These are phyloP conservation scores for Ammodytes dubius DNA, from an alignment of 2,113 vertebrate species.

Conservation along the genomic window DNA sequence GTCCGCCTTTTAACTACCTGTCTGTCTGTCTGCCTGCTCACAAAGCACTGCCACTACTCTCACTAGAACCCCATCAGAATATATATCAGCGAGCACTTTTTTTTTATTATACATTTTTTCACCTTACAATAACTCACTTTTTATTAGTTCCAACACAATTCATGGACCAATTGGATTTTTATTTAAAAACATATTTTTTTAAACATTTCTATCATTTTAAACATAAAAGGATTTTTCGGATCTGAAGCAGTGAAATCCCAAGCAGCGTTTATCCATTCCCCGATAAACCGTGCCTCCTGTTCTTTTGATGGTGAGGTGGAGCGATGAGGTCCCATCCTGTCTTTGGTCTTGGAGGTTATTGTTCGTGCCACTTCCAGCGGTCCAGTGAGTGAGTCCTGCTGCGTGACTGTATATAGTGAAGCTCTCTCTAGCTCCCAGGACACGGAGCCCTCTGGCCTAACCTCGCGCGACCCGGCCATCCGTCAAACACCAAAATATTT, in stretches of 20 bases:
- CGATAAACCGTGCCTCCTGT: slow-evolving; percentile 21
- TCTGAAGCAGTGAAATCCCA: slow-evolving; percentile 7
- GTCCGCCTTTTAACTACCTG: neutral
- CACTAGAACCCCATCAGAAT: slow-evolving; percentile 25
- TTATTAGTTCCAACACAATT: slow-evolving; percentile 15
- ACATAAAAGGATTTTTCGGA: neutral
- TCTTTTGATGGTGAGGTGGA: slow-evolving; percentile 30
- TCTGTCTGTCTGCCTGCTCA: slow-evolving; percentile 21
- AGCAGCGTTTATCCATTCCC: neutral
- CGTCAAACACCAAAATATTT: slow-evolving; percentile 65
- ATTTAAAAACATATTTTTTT: neutral
- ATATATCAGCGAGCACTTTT: slow-evolving; percentile 5
- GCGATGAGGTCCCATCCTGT: slow-evolving; percentile 21
- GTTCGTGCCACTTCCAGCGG: slow-evolving; percentile 33
- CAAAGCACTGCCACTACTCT: slow-evolving; percentile 34
- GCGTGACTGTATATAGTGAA: slow-evolving; percentile 37
- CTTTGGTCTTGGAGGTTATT: slow-evolving; percentile 10
- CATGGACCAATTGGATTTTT: slow-evolving; percentile 23
- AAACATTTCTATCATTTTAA: neutral
- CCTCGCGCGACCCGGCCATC: slow-evolving; percentile 51
- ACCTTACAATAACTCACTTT: neutral
- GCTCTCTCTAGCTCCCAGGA: slow-evolving; percentile 14
- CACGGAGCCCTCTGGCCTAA: slow-evolving; percentile 40
- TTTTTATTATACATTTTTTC: neutral
- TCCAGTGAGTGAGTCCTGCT: slow-evolving; percentile 30